phyloP scores from a whole-genome alignment of 2,113 vertebrate species.

The Copsychus sechellarum region DNA sequence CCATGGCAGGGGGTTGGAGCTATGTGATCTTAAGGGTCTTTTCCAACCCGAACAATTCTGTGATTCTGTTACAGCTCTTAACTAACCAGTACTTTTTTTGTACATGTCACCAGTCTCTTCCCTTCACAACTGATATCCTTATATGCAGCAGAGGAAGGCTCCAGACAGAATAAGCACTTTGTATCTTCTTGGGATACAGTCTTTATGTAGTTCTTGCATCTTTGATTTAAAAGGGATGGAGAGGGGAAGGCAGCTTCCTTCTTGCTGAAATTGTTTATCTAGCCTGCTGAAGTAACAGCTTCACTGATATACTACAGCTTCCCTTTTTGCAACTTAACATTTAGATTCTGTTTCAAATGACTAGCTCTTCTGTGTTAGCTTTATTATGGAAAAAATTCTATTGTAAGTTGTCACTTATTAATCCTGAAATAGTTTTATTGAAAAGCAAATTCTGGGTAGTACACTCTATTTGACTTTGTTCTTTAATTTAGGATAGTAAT shows the following conservation, averaged over 20 bases:
- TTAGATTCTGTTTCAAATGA: background rate
- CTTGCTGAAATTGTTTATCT: background rate
- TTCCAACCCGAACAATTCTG: background rate
- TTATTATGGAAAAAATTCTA: background rate
- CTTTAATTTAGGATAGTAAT: background rate
- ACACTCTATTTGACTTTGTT: background rate
- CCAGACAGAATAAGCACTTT: background rate
- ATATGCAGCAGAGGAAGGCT: background rate
- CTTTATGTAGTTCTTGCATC: background rate
- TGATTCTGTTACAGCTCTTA: background rate
- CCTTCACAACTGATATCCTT: background rate
- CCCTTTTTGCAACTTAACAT: background rate
- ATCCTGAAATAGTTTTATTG: background rate
- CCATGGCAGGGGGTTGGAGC: background rate
- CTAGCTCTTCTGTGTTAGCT: background rate
- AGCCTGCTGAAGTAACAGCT: background rate
- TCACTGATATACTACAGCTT: background rate
- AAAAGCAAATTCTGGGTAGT: background rate
- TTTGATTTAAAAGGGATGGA: background rate
- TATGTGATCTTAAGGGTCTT: background rate
- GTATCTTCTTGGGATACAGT: background rate
- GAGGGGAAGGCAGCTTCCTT: background rate
- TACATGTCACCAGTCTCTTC: fast-evolving
- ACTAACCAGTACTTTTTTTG: background rate
- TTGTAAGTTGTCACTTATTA: background rate